Conservation (phyloP, 2,888 invertebrate species). For the Zygaena filipendulae region DNA sequence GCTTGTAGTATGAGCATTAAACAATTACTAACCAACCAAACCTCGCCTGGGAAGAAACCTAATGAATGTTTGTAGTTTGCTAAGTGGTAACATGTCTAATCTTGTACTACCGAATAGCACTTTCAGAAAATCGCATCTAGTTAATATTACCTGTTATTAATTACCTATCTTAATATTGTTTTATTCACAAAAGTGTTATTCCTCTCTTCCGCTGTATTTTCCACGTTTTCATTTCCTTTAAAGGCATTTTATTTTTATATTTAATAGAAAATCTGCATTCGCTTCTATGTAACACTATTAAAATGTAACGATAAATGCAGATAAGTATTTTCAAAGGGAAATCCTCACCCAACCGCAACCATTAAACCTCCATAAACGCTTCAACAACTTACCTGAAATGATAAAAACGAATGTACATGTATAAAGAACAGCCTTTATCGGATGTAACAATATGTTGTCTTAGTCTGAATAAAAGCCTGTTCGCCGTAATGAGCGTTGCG, state of each 20-base stretch:
- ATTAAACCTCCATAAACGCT: constrained; percentile 41
- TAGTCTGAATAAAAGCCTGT: constrained; percentile 59
- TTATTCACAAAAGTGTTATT: no score
- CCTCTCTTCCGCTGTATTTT: no score
- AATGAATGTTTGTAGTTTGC: no score
- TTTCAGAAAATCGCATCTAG: no score
- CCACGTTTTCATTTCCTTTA: no score
- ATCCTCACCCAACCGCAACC: constrained; percentile 44
- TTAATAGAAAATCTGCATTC: no score
- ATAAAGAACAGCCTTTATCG: constrained; percentile 54
- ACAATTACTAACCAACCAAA: constrained; percentile 54
- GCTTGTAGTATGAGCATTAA: constrained; percentile 67
- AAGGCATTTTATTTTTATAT: no score
- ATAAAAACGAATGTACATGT: constrained; percentile 53
- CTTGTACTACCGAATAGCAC: no score
- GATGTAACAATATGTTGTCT: constrained; percentile 59
- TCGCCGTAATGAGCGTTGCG: constrained; percentile 63
- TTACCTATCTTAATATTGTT: no score
- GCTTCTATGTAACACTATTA: no score
- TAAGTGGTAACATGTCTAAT: no score
- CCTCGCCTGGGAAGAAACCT: constrained; percentile 47
- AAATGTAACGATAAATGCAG: constrained; percentile 14
- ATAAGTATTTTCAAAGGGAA: constrained; percentile 38
- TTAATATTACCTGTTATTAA: no score
- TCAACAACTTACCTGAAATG: constrained; percentile 57